Evolutionary conservation across 2,797 vertebrate species (phyloP).

Genomic region (Amazona finschi): DNA sequence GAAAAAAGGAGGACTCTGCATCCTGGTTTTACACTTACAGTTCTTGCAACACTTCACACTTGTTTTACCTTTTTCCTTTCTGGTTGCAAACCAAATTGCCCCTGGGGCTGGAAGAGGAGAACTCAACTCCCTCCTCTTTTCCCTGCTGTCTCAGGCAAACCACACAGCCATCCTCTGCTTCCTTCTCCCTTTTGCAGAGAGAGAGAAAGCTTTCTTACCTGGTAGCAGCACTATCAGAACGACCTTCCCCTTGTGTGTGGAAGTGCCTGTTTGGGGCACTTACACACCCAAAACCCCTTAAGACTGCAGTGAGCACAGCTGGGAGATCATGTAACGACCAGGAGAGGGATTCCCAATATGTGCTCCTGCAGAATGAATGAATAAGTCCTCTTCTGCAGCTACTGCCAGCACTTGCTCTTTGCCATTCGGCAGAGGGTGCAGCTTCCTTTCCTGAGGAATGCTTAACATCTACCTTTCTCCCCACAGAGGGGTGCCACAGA

Average conservation of each 20-base stretch:
- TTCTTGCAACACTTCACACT: background rate
- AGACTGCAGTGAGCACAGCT: background rate
- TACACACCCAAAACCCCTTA: fast-evolving
- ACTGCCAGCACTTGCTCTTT: background rate
- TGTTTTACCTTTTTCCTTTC: background rate
- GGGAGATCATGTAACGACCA: background rate
- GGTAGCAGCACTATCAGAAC: background rate
- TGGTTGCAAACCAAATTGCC: background rate
- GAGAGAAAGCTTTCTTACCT: background rate
- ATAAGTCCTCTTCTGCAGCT: background rate
- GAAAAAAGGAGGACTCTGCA: too few species aligned
- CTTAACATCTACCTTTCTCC: background rate
- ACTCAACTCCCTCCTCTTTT: background rate
- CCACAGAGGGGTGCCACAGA: background rate
- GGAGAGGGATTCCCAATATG: background rate
- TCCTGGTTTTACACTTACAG: background rate
- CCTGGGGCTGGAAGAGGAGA: background rate
- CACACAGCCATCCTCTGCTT: background rate
- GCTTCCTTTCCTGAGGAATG: background rate
- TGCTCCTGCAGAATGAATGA: background rate
- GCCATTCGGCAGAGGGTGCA: background rate
- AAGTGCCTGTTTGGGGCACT: background rate
- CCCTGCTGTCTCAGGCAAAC: background rate
- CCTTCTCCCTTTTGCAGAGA: fast-evolving
- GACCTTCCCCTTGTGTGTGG: background rate